phyloP scores from a whole-genome alignment of 2,888 invertebrate genomes.

The Troilus luridus region DNA sequence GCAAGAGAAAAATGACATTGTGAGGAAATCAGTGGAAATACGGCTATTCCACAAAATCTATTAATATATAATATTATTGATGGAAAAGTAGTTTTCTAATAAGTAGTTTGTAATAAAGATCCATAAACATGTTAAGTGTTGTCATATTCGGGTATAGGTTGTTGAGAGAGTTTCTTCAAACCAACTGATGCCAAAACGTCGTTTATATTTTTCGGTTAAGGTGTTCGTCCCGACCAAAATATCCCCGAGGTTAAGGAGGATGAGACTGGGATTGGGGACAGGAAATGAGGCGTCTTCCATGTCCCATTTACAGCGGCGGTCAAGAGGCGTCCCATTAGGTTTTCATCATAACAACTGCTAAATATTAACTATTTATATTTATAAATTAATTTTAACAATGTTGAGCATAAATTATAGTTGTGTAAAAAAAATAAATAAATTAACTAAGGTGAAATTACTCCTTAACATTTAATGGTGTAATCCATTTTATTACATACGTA shows the following conservation, averaged over 20 bases:
- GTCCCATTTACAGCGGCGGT: background rate
- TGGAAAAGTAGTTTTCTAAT: no score
- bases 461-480: no score
- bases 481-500: no score
- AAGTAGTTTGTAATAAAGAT: background rate
- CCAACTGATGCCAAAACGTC: background rate
- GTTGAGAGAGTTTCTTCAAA: background rate
- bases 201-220: no score
- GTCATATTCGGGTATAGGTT: background rate
- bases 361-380: no score
- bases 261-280: background rate
- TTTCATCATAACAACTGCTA: background rate
- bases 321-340: background rate
- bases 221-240: slow-evolving; percentile 19
- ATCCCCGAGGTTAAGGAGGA: background rate
- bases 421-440: no score
- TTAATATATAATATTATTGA: no score
- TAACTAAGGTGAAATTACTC: no score
- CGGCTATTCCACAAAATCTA: no score
- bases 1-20: no score
- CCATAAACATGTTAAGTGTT: background rate
- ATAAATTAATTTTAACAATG: background rate
- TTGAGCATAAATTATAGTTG: background rate
- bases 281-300: background rate
- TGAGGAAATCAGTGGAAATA: no score